Conservation (phyloP, 2,888 invertebrate species). For the Drosophila nigritarsus region DNA sequence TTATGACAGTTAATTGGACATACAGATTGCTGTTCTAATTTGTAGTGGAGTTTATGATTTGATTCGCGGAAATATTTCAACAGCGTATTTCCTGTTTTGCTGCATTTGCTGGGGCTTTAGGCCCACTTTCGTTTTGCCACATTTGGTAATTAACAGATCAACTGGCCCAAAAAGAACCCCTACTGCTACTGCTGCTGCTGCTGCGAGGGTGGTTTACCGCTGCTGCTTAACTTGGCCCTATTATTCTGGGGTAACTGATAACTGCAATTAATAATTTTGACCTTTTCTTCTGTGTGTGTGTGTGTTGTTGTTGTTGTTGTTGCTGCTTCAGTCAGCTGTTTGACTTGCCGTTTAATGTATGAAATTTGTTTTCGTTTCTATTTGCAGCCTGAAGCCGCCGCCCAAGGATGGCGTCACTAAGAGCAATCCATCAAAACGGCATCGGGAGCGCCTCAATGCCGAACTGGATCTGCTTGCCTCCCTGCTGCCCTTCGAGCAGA, state of each 20-base stretch:
- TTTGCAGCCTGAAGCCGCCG: constrained; percentile 95
- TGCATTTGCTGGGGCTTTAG: not conserved
- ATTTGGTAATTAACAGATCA: constrained; percentile 83
- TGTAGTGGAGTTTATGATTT: constrained; percentile 69
- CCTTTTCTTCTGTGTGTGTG: constrained; percentile 43
- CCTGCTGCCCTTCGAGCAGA: constrained; percentile 97
- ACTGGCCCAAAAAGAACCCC: constrained; percentile 76
- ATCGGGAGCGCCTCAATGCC: constrained; percentile 98
- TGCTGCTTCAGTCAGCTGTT: constrained; percentile 55
- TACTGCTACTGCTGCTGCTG: constrained; percentile 9
- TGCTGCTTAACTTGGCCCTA: not conserved
- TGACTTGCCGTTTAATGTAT: constrained; percentile 56
- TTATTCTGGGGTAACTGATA: constrained; percentile 66
- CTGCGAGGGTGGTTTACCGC: constrained; percentile 35
- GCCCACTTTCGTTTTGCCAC: constrained; percentile 14
- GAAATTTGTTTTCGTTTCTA: constrained; percentile 57
- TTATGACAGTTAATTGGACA: constrained; percentile 78
- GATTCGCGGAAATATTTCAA: constrained; percentile 67
- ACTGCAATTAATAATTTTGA: constrained; percentile 81
- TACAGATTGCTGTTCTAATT: constrained; percentile 63
- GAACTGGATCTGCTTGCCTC: constrained; percentile 98
- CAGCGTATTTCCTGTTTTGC: constrained; percentile 11
- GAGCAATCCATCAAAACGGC: constrained; percentile 99
- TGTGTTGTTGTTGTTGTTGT: not conserved
- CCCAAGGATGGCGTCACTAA: constrained; percentile 97